Conservation (phyloP, 2,888 invertebrate species). For the Sicus ferrugineus region DNA sequence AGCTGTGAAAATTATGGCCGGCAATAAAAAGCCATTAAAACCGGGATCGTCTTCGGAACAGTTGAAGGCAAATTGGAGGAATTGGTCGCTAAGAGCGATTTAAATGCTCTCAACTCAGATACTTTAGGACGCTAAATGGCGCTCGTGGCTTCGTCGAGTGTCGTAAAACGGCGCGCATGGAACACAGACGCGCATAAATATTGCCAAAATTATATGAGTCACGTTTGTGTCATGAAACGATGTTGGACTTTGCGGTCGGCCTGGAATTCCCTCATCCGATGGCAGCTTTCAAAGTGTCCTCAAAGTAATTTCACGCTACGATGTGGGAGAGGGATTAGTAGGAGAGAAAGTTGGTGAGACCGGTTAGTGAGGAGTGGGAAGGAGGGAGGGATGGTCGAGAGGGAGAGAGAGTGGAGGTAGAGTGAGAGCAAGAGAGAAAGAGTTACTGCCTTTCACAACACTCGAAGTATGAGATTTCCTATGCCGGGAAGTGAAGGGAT, state of each 20-base stretch:
- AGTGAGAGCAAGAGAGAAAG: background rate
- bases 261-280: background rate
- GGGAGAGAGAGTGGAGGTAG: background rate
- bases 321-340: background rate
- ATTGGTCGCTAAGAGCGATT: conserved; percentile 60
- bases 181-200: background rate
- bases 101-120: conserved; percentile 59
- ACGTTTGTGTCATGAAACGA: conserved; percentile 58
- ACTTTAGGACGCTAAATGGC: conserved; percentile 57
- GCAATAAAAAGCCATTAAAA: conserved; percentile 12
- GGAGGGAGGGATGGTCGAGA: background rate
- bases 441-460: conserved; percentile 29
- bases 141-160: conserved; percentile 52
- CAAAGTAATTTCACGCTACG: conserved; percentile 29
- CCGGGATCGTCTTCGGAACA: conserved; percentile 1
- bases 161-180: conserved; percentile 44
- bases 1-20: conserved; percentile 9
- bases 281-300: conserved; percentile 29
- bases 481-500: too few species aligned
- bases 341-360: background rate
- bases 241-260: conserved; percentile 42
- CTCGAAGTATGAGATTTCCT: too few species aligned
- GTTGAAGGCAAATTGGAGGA: conserved; percentile 55
- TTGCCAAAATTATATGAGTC: conserved; percentile 46
- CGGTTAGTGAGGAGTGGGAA: background rate